A percentile compares a stretch with the other conserved stretches of the same genome.
Conservation (phyloP, 2,113 vertebrate species). For the Crypturellus undulatus region DNA sequence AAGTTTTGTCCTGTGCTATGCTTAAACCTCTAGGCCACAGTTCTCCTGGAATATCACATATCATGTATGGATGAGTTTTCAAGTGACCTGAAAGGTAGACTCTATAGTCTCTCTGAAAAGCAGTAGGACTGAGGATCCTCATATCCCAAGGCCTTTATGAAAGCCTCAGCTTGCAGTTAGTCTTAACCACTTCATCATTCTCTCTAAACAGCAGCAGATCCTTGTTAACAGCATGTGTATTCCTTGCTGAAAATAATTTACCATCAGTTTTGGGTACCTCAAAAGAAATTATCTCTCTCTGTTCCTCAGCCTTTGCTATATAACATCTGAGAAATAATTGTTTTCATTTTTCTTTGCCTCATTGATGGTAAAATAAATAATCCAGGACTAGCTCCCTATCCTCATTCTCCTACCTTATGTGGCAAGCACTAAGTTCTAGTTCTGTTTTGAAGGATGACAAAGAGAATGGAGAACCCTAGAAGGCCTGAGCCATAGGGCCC, state of each 20-base stretch:
- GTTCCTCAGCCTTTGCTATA: conserved; percentile 3
- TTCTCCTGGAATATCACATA: neutral
- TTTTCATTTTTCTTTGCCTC: conserved; percentile 61
- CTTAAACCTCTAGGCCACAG: neutral
- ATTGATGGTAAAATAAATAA: conserved; percentile 61
- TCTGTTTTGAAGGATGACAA: neutral
- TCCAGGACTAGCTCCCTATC: conserved; percentile 27
- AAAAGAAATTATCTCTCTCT: neutral
- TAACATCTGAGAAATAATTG: conserved; percentile 57
- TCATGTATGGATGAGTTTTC: neutral
- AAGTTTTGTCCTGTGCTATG: neutral
- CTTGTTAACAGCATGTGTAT: conserved; percentile 38
- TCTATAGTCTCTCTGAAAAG: neutral
- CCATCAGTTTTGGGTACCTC: conserved; percentile 17
- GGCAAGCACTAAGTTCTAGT: conserved; percentile 7
- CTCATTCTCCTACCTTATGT: neutral
- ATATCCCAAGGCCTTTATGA: conserved; percentile 12
- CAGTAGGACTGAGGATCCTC: neutral
- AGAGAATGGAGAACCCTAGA: neutral
- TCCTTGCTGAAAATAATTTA: conserved; percentile 53
- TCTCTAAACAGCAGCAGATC: conserved; percentile 33
- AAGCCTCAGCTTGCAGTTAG: neutral
- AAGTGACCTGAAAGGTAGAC: conserved; percentile 27
- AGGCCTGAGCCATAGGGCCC: neutral
- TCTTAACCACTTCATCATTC: conserved; percentile 21